These are phyloP conservation scores for Drosophila rubida DNA, from an alignment of 2,888 invertebrate genomes.

Conservation along the genomic window DNA sequence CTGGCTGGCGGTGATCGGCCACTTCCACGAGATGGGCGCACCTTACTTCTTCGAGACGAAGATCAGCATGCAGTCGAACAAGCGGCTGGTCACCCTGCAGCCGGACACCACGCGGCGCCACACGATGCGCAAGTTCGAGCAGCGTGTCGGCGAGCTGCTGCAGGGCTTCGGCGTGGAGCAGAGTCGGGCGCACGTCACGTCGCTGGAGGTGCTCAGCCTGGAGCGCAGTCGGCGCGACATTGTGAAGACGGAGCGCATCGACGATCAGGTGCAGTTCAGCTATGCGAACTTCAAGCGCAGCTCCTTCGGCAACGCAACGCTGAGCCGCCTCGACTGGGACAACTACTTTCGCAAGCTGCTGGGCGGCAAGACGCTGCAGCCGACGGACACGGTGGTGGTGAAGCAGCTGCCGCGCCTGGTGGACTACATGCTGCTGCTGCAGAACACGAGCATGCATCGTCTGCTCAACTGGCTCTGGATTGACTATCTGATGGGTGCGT, in stretches of 20 bases:
- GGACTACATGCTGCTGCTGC: slow-evolving; percentile 74
- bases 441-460: slow-evolving; percentile 74
- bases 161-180: slow-evolving; percentile 72
- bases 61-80: slow-evolving; percentile 81
- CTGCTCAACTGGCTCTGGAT: slow-evolving; percentile 83
- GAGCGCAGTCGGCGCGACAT: slow-evolving; percentile 81
- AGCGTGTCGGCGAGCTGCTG: slow-evolving; percentile 76
- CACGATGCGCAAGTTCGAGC: slow-evolving; percentile 79
- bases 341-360: slow-evolving; percentile 77
- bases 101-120: slow-evolving; percentile 73
- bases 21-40: slow-evolving; percentile 82
- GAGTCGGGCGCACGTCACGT: slow-evolving; percentile 77
- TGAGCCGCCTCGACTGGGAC: slow-evolving; percentile 78
- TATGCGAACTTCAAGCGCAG: slow-evolving; percentile 73
- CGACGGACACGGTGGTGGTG: slow-evolving; percentile 73
- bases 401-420: slow-evolving; percentile 75
- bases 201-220: slow-evolving; percentile 81
- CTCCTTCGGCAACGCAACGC: slow-evolving; percentile 55
- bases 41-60: slow-evolving; percentile 79
- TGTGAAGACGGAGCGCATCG: slow-evolving; percentile 50
- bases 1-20: slow-evolving; percentile 75
- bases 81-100: slow-evolving; percentile 71
- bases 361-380: slow-evolving; percentile 77
- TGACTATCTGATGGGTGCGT: slow-evolving; percentile 82
- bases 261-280: slow-evolving; percentile 67